phyloP scores from a whole-genome alignment of 2,888 invertebrate genomes.

The Philopedon plagiatum region DNA sequence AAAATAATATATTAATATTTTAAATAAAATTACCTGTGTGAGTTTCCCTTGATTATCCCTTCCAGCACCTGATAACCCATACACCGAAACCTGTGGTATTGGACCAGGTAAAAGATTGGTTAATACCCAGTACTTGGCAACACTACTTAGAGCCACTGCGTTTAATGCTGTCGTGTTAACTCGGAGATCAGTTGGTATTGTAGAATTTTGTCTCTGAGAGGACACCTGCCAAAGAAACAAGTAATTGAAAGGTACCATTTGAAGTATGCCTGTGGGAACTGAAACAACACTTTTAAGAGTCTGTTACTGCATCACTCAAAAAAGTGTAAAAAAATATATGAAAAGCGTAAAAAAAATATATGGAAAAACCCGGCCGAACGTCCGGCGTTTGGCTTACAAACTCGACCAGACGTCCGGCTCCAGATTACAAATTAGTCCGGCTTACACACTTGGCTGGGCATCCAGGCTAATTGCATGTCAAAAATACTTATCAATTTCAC shows the following conservation, averaged over 20 bases:
- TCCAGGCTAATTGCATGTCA: too few relatives aligned
- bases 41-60: conserved; percentile 76
- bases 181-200: conserved; percentile 74
- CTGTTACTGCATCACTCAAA: too few relatives aligned
- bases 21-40: conserved; percentile 70
- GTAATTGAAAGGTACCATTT: too few relatives aligned
- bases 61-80: conserved; percentile 75
- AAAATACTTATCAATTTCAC: too few relatives aligned
- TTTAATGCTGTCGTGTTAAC: conserved; percentile 78
- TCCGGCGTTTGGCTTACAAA: neutral
- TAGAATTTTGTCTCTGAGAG: conserved; percentile 69
- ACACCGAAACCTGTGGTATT: conserved; percentile 82
- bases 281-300: too few relatives aligned
- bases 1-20: too few relatives aligned
- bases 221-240: conserved; percentile 60
- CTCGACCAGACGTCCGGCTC: too few relatives aligned
- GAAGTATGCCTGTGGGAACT: too few relatives aligned
- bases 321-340: too few relatives aligned
- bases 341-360: neutral
- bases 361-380: neutral
- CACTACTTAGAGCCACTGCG: conserved; percentile 80
- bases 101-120: conserved; percentile 85
- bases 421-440: too few relatives aligned
- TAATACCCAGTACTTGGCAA: conserved; percentile 88
- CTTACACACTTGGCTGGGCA: too few relatives aligned